Evolutionary conservation across 2,113 vertebrate genomes (phyloP), one percentile per base, ranked within the genome.

Genomic region (Rhynchomys soricoides): DNA sequence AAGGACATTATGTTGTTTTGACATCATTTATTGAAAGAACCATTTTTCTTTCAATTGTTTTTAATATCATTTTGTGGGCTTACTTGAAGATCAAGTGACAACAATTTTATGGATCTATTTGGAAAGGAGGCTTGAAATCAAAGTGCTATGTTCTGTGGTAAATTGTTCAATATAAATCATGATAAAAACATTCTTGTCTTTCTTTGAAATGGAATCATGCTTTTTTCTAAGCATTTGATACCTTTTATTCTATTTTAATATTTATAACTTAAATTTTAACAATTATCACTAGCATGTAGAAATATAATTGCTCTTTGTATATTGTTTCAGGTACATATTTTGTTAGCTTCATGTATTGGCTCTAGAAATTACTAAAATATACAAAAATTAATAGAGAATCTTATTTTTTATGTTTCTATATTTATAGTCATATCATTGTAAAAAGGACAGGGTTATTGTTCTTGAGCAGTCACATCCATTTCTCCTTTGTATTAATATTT

Each of bases 181-280:
- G 19, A 59, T 11, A 86, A 81, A 68, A 43, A 48, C 29, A 66
- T 75, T 82, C 13, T 68, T 81, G 8, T 75, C 48, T 52, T 59
- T 40, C 75, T 93, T 86, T 90, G 8, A 71, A 66, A 31, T n/a
- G 15, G 40, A 66, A 29, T 81, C 70, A 70, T 34, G 43, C 5
- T 62, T 7, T 59, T 86, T 66, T 81, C 40, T 70, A 77, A n/a
- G n/a, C 45, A 90, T 90, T 77, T 89, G 2, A 31, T 77, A 64
- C 24, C 7, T 88, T 75, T 52, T 68, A 77, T 83, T 78, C 13
- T 50, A 52, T 86, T 95, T 94, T 75, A 82, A 22, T 12, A 64
- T 64, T 64, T 78, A 34, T 75, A 77, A 85, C 62, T 75, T n/a
- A 92, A 71, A 94, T 92, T 94, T 71, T 4, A 87, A 24, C 89